Base-by-base conservation (phyloP, 2,888 invertebrate species). In the Drosophila trichaetosa region DNA sequence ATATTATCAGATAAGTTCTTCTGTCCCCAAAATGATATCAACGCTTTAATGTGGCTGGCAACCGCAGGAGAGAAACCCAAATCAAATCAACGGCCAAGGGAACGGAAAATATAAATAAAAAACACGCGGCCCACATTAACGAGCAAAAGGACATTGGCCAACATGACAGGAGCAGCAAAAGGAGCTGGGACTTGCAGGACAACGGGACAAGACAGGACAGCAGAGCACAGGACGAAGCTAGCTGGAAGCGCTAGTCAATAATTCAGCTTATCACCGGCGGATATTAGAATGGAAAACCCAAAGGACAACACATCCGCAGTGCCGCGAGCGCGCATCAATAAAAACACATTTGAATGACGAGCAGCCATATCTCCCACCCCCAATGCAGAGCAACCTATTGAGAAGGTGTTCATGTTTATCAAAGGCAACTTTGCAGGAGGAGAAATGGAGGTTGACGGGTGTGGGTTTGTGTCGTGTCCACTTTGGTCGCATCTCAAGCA, bases 241-340 rank as follows among this genome's bases (percentile, higher is more conserved):
- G 70, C 73, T 61, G 57, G 40, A 53, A 53, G 51, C 67, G 76
- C 74, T 80, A 83, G 88, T 83, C 90, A 89, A 91, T 91, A 92
- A 91, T 91, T 92, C 91, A 91, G 90, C 86, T 91, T 91, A 92
- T 92, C 92, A 92, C 92, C 92, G 91, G 91, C 91, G 92, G 91
- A 91, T 92, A 91, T 91, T 92, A 79, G 85, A 87, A 80, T 74
- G 75, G 62, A 87, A 90, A 91, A 86, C 82, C 82, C 83, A 88
- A 85, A 88, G 90, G 91, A 91, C 88, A 90, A 90, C 81, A 87
- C 76, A 85, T 85, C 89, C 85, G 89, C 36, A 27, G 66, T 33
- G 74, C 85, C 83, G 73, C 64, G 51, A 72, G 83, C 85, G 68
- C 64, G 71, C 90, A 83, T 82, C 85, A 87, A 89, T 89, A 85